Percentiles rank a stretch among this genome's conserved stretches.
Evolutionary conservation across 2,888 invertebrate species (phyloP).

Genomic region (Prenolepis imparis): DNA sequence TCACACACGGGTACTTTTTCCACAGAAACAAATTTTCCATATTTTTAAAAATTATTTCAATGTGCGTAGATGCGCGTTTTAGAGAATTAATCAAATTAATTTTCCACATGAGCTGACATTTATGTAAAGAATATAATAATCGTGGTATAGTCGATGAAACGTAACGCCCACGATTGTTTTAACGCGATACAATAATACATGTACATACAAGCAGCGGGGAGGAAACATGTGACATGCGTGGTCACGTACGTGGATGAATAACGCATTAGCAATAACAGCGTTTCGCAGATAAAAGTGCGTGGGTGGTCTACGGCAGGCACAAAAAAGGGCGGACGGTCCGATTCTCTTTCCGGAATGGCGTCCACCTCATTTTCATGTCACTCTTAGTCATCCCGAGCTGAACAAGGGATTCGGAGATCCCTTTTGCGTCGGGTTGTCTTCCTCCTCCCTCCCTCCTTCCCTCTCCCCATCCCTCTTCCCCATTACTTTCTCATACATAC

Average conservation of each 20-base stretch:
- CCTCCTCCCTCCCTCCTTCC: neutral
- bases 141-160: neutral
- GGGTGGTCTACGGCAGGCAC: slow-evolving; percentile 28
- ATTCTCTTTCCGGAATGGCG: slow-evolving; percentile 2
- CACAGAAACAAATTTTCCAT: neutral
- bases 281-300: slow-evolving; percentile 36
- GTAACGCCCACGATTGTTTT: neutral
- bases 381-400: slow-evolving; percentile 47
- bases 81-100: neutral
- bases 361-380: slow-evolving; percentile 50
- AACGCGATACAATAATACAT: neutral
- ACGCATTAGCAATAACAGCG: slow-evolving; percentile 45
- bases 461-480: neutral
- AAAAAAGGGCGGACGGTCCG: neutral
- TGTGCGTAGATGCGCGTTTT: neutral
- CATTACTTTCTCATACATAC: slow-evolving; percentile 68
- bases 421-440: neutral
- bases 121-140: neutral
- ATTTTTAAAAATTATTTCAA: neutral
- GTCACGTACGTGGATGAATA: slow-evolving; percentile 41
- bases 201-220: neutral
- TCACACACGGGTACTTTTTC: neutral
- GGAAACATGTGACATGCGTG: neutral
- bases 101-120: neutral
- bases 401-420: slow-evolving; percentile 1